Evolutionary conservation across 2,888 invertebrate genomes (phyloP).

Genomic region (Drosophila kokeensis): DNA sequence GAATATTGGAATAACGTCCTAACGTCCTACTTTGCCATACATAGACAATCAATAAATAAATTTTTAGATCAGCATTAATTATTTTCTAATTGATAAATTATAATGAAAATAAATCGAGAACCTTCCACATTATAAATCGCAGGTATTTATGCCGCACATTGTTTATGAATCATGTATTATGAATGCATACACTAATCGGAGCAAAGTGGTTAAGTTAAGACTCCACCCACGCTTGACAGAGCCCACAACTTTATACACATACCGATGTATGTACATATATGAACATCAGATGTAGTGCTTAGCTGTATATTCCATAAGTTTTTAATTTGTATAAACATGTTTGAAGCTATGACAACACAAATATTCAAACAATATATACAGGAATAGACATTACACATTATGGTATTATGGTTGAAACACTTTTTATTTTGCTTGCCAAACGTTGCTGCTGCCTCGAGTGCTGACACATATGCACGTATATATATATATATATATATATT

Average conservation of each 20-base stretch:
- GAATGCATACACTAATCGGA: conserved; percentile 22
- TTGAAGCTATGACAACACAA: conserved; percentile 44
- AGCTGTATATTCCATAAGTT: conserved; percentile 9
- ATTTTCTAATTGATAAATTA: not conserved
- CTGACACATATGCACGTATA: conserved; percentile 26
- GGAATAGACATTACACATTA: conserved; percentile 22
- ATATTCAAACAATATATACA: conserved; percentile 31
- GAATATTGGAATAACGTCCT: not conserved
- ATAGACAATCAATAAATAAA: not conserved
- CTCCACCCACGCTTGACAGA: conserved; percentile 33
- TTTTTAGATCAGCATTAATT: not conserved
- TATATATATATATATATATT: not conserved
- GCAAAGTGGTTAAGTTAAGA: conserved; percentile 13
- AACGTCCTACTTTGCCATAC: not conserved
- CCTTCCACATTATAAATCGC: conserved; percentile 2
- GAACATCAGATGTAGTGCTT: conserved; percentile 1
- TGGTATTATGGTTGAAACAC: conserved; percentile 30
- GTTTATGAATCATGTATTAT: conserved; percentile 41
- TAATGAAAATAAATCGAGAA: conserved; percentile 8
- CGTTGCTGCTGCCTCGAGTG: conserved; percentile 15
- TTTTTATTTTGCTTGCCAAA: conserved; percentile 41
- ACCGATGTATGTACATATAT: not conserved
- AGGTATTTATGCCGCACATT: conserved; percentile 14
- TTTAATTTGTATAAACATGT: conserved; percentile 40
- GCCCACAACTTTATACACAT: conserved; percentile 33